These are phyloP conservation scores for Drosophila bipectinata DNA, from an alignment of 1,140 invertebrate species.

Conservation along the genomic window DNA sequence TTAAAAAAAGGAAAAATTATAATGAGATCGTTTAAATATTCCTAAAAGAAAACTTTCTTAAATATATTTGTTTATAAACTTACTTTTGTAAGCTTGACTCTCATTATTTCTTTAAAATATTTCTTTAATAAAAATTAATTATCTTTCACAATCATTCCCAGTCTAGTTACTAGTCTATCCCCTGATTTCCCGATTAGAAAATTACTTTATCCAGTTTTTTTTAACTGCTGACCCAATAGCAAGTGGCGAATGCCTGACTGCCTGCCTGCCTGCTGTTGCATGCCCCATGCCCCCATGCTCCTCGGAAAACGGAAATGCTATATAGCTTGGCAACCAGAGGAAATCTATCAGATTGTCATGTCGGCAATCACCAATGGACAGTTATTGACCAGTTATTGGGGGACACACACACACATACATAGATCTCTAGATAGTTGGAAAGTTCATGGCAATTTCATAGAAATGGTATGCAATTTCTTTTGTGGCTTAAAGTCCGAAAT, in stretches of 20 bases:
- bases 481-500: not conserved
- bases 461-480: not conserved
- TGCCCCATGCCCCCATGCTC: too few species aligned
- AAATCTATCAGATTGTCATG: slow-evolving; percentile 24
- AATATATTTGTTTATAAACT: too few species aligned
- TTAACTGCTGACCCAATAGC: slow-evolving; percentile 34
- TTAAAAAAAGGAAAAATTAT: too few species aligned
- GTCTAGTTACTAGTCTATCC: too few species aligned
- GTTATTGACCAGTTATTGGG: slow-evolving; percentile 1
- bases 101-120: too few species aligned
- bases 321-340: slow-evolving; percentile 21
- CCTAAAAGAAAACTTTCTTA: too few species aligned
- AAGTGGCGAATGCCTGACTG: slow-evolving; percentile 18
- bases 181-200: not conserved
- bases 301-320: slow-evolving; percentile 23
- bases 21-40: too few species aligned
- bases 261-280: not conserved
- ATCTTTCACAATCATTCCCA: not conserved
- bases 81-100: too few species aligned
- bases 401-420: not conserved
- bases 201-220: not conserved
- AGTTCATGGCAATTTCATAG: not conserved
- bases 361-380: slow-evolving; percentile 15
- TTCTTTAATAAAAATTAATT: not conserved
- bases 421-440: not conserved